Evolutionary conservation across 2,113 vertebrate species (phyloP), one percentile per base, ranked within the genome.

Genomic region (Ellobius talpinus): DNA sequence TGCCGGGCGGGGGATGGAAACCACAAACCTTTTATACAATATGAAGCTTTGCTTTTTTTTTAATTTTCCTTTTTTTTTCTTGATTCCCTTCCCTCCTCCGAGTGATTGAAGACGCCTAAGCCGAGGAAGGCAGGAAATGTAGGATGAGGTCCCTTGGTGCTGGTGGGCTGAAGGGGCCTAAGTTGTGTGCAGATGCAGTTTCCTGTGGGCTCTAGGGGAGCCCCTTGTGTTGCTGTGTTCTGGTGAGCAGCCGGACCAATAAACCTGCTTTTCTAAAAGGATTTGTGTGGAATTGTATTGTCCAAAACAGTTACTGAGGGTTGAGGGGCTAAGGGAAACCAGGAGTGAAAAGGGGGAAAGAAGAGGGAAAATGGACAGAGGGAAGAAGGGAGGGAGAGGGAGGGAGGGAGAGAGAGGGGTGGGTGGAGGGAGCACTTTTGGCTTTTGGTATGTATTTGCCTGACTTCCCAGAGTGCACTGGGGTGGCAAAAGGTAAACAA

Each of bases 221-320:
- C 68, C 76, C 45, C 42, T 97, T 33, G 4, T 3, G n/a, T 90
- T 92, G 96, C 98, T 96, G 98, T 97, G 97, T 98, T 98, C 98
- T 98, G 97, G 97, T 97, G 96, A 97, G 97, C 98, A 98, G 97
- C 94, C n/a, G 45, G 89, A 96, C 97, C 92, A 99, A 99, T 99
- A 99, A 99, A 99, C 96, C 97, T 96, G 98, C 98, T 98, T 99
- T 98, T 98, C 96, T 98, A 98, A 98, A 97, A 97, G 96, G 77
- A 96, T 87, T n/a, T 89, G 92, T 91, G 91, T 95, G 86, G 55
- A 73, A 65, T 65, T 90, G 42, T 96, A 5, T 94, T 93, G 95
- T 96, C 78, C 19, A 2, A 86, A 95, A 66, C 58, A 79, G 9
- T 55, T 78, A n/a, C 12, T 26, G 13, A 74, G 74, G 55, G 21